Conservation (phyloP, 2,113 vertebrate species). For the Prinia subflava region DNA sequence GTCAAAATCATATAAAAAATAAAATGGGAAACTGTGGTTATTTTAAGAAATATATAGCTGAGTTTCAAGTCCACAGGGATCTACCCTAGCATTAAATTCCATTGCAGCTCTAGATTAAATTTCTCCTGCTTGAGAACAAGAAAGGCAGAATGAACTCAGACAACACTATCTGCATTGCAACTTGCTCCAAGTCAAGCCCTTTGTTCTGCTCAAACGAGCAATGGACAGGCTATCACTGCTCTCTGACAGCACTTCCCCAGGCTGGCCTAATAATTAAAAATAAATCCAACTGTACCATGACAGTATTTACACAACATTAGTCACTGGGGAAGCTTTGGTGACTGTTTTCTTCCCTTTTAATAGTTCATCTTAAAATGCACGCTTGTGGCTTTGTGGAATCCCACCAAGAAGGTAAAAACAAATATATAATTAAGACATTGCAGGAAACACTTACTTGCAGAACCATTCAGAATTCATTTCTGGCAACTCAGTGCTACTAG, state of each 20-base stretch:
- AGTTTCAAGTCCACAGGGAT: neutral
- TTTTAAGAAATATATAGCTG: neutral
- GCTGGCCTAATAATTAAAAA: constrained; percentile 60
- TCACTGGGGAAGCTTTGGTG: neutral
- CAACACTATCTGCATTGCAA: constrained; percentile 6
- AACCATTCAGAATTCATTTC: neutral
- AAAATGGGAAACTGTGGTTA: neutral
- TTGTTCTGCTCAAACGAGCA: constrained; percentile 53
- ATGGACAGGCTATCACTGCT: constrained; percentile 28
- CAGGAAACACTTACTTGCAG: neutral
- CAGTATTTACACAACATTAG: constrained; percentile 36
- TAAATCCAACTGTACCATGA: constrained; percentile 2
- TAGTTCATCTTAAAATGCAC: neutral
- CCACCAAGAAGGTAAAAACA: neutral
- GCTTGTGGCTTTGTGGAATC: neutral
- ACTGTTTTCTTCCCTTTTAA: neutral
- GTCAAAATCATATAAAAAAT: neutral
- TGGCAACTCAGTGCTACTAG: neutral
- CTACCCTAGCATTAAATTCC: neutral
- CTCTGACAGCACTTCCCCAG: constrained; percentile 35
- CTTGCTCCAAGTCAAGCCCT: constrained; percentile 22
- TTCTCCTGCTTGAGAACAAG: constrained; percentile 4
- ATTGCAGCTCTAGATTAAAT: neutral
- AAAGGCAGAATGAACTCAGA: neutral
- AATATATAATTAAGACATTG: neutral